Percentiles rank a stretch among this genome's conserved stretches.
phyloP scores from a whole-genome alignment of 2,113 vertebrate species.

The Galemys pyrenaicus region DNA sequence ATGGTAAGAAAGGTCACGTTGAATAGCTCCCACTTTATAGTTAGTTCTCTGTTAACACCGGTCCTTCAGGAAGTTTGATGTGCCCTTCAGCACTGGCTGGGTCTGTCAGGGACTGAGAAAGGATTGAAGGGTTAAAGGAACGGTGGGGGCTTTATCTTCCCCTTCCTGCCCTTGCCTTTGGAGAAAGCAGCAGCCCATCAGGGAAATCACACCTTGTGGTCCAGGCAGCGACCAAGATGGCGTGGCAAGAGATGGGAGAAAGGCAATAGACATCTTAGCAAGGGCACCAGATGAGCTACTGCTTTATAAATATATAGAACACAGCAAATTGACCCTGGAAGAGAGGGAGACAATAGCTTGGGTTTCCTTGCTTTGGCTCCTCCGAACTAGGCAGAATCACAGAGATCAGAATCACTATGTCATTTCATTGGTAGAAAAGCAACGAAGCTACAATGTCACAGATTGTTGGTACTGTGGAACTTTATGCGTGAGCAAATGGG shows the following conservation, averaged over 20 bases:
- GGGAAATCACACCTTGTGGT: neutral
- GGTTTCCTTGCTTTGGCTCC: neutral
- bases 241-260: neutral
- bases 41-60: neutral
- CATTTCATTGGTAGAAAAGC: neutral
- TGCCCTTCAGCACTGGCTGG: neutral
- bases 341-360: neutral
- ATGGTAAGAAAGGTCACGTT: neutral
- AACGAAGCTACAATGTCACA: neutral
- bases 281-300: rapidly evolving
- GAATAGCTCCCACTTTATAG: neutral
- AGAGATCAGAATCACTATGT: neutral
- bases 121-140: neutral
- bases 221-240: neutral
- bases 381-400: neutral
- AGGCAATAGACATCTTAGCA: rapidly evolving
- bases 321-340: neutral
- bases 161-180: neutral
- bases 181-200: rapidly evolving
- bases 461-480: neutral
- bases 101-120: neutral
- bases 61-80: neutral
- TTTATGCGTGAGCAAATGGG: neutral
- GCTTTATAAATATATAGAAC: neutral
- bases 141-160: neutral